phyloP scores from a whole-genome alignment of 2,113 vertebrate species.

The Pseudorasbora parva region DNA sequence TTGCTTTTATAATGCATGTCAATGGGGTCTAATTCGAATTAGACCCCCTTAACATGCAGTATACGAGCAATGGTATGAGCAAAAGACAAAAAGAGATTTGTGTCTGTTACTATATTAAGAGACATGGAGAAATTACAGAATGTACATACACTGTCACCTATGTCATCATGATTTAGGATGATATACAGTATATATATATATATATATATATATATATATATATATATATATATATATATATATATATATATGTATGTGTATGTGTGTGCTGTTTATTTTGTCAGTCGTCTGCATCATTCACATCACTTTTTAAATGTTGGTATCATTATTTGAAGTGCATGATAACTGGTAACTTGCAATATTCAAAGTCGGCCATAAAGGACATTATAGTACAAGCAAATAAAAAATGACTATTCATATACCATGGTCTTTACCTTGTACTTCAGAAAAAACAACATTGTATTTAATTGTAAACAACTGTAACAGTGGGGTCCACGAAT shows the following conservation, averaged over 20 bases:
- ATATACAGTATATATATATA: too few relatives aligned
- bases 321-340: neutral
- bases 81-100: slow-evolving; percentile 3
- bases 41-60: too few relatives aligned
- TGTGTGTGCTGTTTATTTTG: neutral
- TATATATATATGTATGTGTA: too few relatives aligned
- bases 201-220: too few relatives aligned
- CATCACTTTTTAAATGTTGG: neutral
- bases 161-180: neutral
- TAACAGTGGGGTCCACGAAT: neutral
- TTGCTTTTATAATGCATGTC: too few relatives aligned
- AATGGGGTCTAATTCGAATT: too few relatives aligned
- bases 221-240: too few relatives aligned
- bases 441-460: neutral
- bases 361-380: neutral
- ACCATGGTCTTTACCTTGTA: neutral
- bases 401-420: too few relatives aligned
- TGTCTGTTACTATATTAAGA: slow-evolving; percentile 8
- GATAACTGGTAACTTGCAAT: neutral
- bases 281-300: neutral
- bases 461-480: neutral
- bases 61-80: too few relatives aligned
- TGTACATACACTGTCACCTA: neutral
- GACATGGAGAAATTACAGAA: neutral
- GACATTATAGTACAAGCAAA: too few relatives aligned